Evolutionary conservation across 2,797 vertebrate genomes (phyloP).

Genomic region (Myiothlypis coronata): DNA sequence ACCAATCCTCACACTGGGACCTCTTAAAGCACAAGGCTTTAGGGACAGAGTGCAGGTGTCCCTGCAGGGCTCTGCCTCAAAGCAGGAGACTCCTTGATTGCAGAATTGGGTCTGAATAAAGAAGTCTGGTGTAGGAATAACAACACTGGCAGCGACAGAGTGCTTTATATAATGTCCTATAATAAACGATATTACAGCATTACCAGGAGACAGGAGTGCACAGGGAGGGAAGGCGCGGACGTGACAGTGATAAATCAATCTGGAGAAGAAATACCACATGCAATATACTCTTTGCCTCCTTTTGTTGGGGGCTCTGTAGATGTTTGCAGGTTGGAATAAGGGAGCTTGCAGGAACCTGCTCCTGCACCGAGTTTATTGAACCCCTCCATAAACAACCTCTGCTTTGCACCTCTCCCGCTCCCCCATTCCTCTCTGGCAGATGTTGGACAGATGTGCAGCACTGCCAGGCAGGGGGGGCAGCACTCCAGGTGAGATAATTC

Average conservation of each 20-base stretch:
- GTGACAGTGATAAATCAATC: constrained; percentile 52
- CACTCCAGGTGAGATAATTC: background rate
- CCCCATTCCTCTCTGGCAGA: background rate
- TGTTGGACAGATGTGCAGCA: background rate
- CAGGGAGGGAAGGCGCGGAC: constrained; percentile 1
- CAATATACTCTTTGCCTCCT: constrained; percentile 30
- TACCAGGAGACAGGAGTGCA: background rate
- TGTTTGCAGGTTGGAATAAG: background rate
- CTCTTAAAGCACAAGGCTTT: background rate
- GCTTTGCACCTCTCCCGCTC: background rate
- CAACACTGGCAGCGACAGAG: background rate
- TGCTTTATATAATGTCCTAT: constrained; percentile 3
- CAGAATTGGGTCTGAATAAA: background rate
- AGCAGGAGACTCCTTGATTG: background rate
- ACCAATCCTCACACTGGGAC: background rate
- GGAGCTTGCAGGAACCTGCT: background rate
- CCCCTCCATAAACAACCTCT: background rate
- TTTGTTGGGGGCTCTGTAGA: constrained; percentile 30
- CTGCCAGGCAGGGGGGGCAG: background rate
- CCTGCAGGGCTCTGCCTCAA: background rate
- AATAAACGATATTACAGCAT: constrained; percentile 23
- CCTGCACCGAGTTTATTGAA: constrained; percentile 35
- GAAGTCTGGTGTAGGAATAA: background rate
- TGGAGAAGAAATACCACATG: background rate
- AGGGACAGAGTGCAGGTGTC: background rate